A percentile compares a stretch with the other conserved stretches of the same genome.
Conservation (phyloP, 2,888 invertebrate genomes). For the Lamellibrachia satsuma region DNA sequence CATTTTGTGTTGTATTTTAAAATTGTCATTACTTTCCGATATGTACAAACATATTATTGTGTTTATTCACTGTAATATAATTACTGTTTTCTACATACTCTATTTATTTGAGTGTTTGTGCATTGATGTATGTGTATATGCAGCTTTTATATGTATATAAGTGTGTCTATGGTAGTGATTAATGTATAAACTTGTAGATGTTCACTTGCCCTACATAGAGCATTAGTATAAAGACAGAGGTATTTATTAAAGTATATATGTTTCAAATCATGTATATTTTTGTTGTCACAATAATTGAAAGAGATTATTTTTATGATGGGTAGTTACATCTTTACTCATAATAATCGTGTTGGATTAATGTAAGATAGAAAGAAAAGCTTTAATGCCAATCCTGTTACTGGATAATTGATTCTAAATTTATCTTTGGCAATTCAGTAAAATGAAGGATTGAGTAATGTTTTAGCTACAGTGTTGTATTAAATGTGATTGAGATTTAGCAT, state of each 20-base stretch:
- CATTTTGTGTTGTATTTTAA: neutral
- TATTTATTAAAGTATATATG: neutral
- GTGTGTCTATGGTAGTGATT: neutral
- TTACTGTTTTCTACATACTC: neutral
- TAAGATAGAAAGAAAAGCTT: neutral
- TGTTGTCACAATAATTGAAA: too few relatives aligned
- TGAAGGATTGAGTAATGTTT: neutral
- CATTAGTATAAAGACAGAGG: neutral
- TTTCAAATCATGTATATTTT: neutral
- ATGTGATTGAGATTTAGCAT: neutral
- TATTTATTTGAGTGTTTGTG: neutral
- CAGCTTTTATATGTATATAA: conserved; percentile 7
- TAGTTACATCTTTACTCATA: neutral
- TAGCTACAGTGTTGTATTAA: neutral
- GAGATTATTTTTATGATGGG: neutral
- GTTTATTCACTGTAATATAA: neutral
- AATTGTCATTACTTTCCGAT: neutral
- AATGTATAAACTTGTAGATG: neutral
- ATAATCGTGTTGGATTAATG: neutral
- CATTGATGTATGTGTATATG: neutral
- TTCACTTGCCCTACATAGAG: neutral
- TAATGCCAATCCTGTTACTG: neutral
- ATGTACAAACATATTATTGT: neutral
- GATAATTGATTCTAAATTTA: neutral
- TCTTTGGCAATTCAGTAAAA: neutral